Evolutionary conservation across 2,113 vertebrate genomes (phyloP).

Genomic region (Vicugna pacos): DNA sequence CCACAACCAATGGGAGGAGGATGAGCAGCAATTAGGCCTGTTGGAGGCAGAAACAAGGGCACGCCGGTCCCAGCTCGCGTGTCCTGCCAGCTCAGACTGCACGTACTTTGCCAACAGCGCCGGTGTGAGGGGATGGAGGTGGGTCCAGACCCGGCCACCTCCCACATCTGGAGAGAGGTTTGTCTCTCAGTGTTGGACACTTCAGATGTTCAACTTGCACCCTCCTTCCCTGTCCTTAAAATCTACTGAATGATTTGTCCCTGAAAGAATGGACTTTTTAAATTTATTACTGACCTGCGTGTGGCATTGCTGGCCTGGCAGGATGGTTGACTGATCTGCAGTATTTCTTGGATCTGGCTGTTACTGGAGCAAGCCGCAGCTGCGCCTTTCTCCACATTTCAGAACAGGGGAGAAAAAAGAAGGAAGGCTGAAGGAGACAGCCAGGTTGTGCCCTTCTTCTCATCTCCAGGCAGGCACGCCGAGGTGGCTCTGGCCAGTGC

Average conservation of each 20-base stretch:
- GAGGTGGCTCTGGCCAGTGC: background rate
- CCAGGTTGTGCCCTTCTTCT: background rate
- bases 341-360: background rate
- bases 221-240: background rate
- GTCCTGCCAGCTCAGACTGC: background rate
- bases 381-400: background rate
- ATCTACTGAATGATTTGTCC: background rate
- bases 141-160: background rate
- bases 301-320: background rate
- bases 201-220: background rate
- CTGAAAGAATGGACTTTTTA: background rate
- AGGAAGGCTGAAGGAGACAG: background rate
- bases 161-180: background rate
- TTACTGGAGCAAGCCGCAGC: background rate
- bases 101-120: background rate
- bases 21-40: slow-evolving; percentile 1
- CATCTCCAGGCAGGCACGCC: background rate
- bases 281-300: fast-evolving
- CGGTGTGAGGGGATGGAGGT: background rate
- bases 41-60: background rate
- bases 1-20: background rate
- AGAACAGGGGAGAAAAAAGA: background rate
- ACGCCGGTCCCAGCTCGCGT: background rate
- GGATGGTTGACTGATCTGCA: background rate
- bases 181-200: background rate